Conservation (phyloP, 2,888 invertebrate genomes). For the Cataglyphis albicans region DNA sequence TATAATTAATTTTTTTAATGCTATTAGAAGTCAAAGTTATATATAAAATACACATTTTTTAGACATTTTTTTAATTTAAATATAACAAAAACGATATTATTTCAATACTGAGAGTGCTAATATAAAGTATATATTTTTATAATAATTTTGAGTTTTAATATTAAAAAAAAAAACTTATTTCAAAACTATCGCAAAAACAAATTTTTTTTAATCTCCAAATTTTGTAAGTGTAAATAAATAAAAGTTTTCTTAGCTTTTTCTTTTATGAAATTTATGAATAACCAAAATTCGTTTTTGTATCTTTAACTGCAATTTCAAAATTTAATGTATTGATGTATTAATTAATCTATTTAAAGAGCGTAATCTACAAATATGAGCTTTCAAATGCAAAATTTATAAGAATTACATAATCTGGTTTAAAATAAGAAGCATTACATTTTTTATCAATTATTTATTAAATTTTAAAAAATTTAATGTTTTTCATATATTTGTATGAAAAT, state of each 20-base stretch:
- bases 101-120: too few species aligned
- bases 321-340: not conserved
- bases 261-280: not conserved
- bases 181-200: too few species aligned
- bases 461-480: not conserved
- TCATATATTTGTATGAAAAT: not conserved
- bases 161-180: too few species aligned
- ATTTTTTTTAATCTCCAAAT: not conserved
- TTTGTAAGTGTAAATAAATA: not conserved
- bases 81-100: too few species aligned
- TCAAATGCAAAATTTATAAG: not conserved
- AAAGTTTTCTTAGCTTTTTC: not conserved
- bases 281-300: not conserved
- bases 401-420: not conserved
- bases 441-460: not conserved
- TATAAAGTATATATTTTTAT: too few species aligned
- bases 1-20: too few species aligned
- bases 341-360: not conserved
- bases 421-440: not conserved
- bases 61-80: too few species aligned
- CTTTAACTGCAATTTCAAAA: not conserved
- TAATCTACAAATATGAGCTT: not conserved
- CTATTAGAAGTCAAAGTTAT: too few species aligned
- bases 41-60: too few species aligned
- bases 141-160: too few species aligned